These are phyloP conservation scores for Oreohelix idahoensis DNA, from an alignment of 1,140 invertebrate species.

Conservation along the genomic window DNA sequence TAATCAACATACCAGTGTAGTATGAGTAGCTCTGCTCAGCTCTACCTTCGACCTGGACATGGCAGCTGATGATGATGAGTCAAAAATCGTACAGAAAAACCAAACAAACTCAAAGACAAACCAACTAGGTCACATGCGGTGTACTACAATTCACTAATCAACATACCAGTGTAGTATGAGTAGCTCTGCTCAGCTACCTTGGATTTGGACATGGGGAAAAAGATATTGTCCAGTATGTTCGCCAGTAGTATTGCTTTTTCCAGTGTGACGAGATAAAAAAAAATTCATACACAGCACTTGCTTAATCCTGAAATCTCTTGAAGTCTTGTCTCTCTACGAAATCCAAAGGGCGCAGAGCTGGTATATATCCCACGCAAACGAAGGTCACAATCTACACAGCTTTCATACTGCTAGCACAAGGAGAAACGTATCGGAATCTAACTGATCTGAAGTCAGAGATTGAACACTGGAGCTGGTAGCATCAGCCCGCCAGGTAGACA, in stretches of 20 bases:
- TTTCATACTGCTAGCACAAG: background rate
- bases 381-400: background rate
- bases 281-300: background rate
- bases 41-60: too few relatives aligned
- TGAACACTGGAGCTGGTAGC: background rate
- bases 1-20: too few relatives aligned
- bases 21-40: too few relatives aligned
- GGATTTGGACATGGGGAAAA: background rate
- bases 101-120: too few relatives aligned
- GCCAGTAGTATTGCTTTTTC: slow-evolving; percentile 3
- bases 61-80: too few relatives aligned
- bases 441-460: background rate
- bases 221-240: slow-evolving; percentile 8
- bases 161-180: slow-evolving; percentile 23
- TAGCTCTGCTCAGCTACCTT: slow-evolving; percentile 31
- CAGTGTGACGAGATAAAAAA: background rate
- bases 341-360: background rate
- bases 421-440: background rate
- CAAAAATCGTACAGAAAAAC: too few relatives aligned
- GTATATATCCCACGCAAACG: background rate
- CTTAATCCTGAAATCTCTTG: background rate
- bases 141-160: background rate
- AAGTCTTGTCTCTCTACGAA: background rate
- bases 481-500: background rate
- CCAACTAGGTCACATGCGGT: too few relatives aligned